Conservation (phyloP, 2,113 vertebrate genomes). For the Macquaria ambigua region DNA sequence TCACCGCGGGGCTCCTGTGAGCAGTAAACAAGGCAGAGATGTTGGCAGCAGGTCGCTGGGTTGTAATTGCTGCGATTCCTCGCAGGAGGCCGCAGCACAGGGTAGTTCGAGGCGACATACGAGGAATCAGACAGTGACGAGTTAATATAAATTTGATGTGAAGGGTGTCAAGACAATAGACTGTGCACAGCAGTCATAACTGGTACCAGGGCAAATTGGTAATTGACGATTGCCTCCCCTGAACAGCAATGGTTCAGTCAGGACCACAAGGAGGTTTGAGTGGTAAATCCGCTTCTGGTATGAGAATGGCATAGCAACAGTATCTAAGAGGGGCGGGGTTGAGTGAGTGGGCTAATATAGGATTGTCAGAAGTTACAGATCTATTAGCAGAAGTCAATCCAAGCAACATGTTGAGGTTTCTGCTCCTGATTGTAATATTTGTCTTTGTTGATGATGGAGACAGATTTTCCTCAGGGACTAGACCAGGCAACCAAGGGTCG, state of each 20-base stretch:
- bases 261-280: no score
- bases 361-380: no score
- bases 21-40: slow-evolving; percentile 51
- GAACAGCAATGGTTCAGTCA: not conserved
- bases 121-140: not conserved
- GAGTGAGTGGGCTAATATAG: no score
- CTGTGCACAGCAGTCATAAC: not conserved
- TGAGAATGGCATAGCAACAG: not conserved
- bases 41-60: slow-evolving; percentile 48
- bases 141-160: not conserved
- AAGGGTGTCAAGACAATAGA: slow-evolving; percentile 1
- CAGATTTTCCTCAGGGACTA: no score
- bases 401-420: no score
- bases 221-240: not conserved
- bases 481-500: not conserved
- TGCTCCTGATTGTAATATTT: no score
- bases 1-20: slow-evolving; percentile 23
- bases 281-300: not conserved
- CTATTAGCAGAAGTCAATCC: no score
- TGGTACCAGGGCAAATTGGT: not conserved
- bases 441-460: no score
- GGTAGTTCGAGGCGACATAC: not conserved
- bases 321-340: not conserved
- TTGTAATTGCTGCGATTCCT: slow-evolving; percentile 38
- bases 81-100: not conserved